Evolutionary conservation across 2,797 vertebrate species (phyloP).

Genomic region (Zenarchopterus dispar): DNA sequence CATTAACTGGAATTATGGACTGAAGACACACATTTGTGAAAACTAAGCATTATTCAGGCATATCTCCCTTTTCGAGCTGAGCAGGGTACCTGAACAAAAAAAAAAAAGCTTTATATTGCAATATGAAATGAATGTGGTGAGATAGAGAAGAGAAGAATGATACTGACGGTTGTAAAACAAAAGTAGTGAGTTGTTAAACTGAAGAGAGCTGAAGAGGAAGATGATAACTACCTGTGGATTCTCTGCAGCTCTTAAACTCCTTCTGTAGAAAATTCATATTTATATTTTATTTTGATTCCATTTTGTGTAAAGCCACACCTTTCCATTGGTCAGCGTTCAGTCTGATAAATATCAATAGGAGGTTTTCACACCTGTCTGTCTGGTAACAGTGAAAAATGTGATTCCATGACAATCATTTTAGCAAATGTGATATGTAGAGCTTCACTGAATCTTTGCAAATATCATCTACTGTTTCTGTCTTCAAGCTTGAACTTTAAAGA

Average conservation of each 20-base stretch:
- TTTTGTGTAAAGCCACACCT: too few species aligned
- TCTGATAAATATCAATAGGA: too few species aligned
- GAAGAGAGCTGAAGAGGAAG: neutral
- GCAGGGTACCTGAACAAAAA: neutral
- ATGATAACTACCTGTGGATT: neutral
- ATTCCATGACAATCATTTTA: too few species aligned
- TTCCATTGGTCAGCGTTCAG: too few species aligned
- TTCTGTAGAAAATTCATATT: neutral
- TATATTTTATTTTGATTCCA: neutral
- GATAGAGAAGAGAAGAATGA: neutral
- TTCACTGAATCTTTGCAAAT: conserved; percentile 16
- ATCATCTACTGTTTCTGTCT: conserved; percentile 5
- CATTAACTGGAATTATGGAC: too few species aligned
- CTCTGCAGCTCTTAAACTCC: neutral
- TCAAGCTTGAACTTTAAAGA: conserved; percentile 39
- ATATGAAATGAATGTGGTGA: too few species aligned
- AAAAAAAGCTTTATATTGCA: too few species aligned
- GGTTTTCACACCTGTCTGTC: too few species aligned
- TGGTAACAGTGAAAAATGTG: too few species aligned
- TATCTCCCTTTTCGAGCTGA: neutral
- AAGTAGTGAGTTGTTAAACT: neutral
- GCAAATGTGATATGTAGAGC: neutral
- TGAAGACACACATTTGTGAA: neutral
- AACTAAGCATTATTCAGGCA: too few species aligned
- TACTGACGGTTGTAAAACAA: neutral